phyloP scores from a whole-genome alignment of 1,140 invertebrate genomes.

The Varroa destructor region DNA sequence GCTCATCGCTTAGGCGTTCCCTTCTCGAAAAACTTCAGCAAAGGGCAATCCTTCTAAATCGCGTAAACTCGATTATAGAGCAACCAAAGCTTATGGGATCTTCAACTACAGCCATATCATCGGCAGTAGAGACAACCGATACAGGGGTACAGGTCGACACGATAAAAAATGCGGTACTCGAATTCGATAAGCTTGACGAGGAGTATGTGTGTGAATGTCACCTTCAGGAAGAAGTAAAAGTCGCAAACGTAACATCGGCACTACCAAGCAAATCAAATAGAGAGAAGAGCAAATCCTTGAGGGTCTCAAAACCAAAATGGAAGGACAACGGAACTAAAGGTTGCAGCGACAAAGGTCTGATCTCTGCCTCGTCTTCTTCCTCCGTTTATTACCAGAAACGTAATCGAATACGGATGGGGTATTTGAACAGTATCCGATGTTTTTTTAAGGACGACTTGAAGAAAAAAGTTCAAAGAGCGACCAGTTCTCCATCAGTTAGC shows the following conservation, averaged over 20 bases:
- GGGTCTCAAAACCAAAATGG: not conserved
- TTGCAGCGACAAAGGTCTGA: not conserved
- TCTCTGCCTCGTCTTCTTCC: not conserved
- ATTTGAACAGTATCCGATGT: not conserved
- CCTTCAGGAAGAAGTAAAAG: not conserved
- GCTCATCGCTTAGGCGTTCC: not conserved
- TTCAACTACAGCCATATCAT: not conserved
- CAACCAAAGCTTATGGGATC: not conserved
- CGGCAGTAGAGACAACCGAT: not conserved
- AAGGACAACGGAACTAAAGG: not conserved
- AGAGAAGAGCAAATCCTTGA: not conserved
- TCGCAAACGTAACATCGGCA: not conserved
- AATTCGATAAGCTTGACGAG: not conserved
- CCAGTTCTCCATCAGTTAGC: too few relatives aligned
- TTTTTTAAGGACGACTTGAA: not conserved
- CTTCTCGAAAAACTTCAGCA: slow-evolving; percentile 24
- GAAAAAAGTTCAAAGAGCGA: not conserved
- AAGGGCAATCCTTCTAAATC: slow-evolving; percentile 1
- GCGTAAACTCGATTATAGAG: not conserved
- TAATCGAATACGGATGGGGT: not conserved
- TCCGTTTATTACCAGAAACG: not conserved
- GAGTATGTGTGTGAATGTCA: slow-evolving; percentile 25
- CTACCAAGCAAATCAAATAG: not conserved
- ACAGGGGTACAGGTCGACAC: not conserved
- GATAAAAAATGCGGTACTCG: not conserved